phyloP scores from a whole-genome alignment of 1,140 invertebrate species.

The Trichomalopsis sarcophagae region DNA sequence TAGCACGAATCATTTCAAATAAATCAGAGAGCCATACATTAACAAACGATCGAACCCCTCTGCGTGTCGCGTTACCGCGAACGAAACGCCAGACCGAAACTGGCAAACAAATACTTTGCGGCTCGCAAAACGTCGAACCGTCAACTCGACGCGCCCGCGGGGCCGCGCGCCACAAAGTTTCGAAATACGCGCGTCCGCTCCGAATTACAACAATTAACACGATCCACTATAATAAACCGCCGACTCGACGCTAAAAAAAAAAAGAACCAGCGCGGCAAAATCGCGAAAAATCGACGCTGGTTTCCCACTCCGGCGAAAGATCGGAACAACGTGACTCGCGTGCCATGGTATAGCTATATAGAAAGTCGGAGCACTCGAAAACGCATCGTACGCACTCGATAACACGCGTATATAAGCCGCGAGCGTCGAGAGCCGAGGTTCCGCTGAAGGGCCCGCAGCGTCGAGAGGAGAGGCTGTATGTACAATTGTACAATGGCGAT shows the following conservation, averaged over 20 bases:
- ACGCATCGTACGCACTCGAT: constrained; percentile 58
- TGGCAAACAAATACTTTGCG: not conserved
- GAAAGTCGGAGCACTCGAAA: constrained; percentile 49
- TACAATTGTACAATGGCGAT: not conserved
- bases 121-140: not conserved
- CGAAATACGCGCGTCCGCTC: not conserved
- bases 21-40: not conserved
- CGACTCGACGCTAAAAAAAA: too few species aligned
- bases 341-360: too few species aligned
- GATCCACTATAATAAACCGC: not conserved
- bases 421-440: constrained; percentile 16
- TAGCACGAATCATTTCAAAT: too few species aligned
- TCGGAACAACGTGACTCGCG: not conserved
- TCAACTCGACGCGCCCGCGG: not conserved
- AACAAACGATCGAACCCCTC: not conserved
- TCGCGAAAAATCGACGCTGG: too few species aligned
- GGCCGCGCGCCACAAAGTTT: not conserved
- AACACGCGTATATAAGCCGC: constrained; percentile 52
- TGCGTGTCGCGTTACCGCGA: not conserved
- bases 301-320: not conserved
- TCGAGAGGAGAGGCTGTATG: not conserved
- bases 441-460: not conserved
- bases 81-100: constrained; percentile 1
- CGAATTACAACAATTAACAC: constrained; percentile 6
- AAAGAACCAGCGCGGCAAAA: too few species aligned